Percentiles rank a stretch among this genome's conserved stretches.
phyloP scores from a whole-genome alignment of 1,140 invertebrate species.

The Chrysopa pallens region DNA sequence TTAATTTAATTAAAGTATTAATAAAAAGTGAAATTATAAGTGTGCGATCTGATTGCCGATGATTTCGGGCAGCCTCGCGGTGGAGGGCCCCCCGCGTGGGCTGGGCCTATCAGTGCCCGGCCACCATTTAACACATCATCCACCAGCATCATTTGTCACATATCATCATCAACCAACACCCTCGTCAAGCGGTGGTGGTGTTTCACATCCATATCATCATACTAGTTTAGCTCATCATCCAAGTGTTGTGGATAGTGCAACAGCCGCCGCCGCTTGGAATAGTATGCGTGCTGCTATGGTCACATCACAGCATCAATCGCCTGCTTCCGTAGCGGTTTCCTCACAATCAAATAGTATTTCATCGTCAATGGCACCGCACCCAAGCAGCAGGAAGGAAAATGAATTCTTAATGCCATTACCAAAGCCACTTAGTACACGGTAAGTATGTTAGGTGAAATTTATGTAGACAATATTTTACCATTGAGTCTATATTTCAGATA shows the following conservation, averaged over 20 bases:
- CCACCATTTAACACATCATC: neutral
- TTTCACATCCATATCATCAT: neutral
- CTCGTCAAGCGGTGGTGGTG: neutral
- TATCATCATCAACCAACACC: neutral
- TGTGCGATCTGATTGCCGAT: neutral
- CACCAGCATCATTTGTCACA: neutral
- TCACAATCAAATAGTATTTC: neutral
- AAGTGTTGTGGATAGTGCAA: neutral
- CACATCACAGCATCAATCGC: too few relatives aligned
- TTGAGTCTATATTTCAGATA: conserved; percentile 8
- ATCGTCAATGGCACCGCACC: too few relatives aligned
- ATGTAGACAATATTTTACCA: neutral
- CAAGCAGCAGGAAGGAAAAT: too few relatives aligned
- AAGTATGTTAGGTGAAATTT: neutral
- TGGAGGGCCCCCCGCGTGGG: neutral
- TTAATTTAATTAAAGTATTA: too few relatives aligned
- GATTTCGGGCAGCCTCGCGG: neutral
- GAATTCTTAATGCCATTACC: neutral
- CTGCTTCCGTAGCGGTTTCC: neutral
- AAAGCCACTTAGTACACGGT: neutral
- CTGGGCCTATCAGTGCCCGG: neutral
- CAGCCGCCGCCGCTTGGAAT: neutral
- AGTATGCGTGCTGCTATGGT: neutral
- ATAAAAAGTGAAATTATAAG: too few relatives aligned
- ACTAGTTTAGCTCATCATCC: neutral